A percentile compares a stretch with the other conserved stretches of the same genome.
These are phyloP conservation scores for Ypsolopha sequella DNA, from an alignment of 2,888 invertebrate genomes.

Conservation along the genomic window DNA sequence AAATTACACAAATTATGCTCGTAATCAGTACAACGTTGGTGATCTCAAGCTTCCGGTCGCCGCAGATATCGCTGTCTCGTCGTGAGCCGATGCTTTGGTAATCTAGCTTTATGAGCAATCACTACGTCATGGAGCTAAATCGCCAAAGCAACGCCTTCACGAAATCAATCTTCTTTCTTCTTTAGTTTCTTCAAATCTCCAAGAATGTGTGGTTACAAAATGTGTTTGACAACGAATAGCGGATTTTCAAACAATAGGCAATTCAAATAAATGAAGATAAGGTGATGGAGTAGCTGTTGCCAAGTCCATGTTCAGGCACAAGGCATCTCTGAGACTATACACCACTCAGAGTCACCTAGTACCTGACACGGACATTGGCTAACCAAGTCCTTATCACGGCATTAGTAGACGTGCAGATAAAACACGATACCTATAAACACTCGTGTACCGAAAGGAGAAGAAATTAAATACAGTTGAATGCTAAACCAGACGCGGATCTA, in stretches of 20 bases:
- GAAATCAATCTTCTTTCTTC: background rate
- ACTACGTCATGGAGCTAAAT: constrained; percentile 88
- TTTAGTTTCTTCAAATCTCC: background rate
- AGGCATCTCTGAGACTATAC: constrained; percentile 63
- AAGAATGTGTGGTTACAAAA: background rate
- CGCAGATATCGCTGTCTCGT: background rate
- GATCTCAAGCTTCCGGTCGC: too few species aligned
- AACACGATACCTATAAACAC: background rate
- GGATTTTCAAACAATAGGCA: background rate
- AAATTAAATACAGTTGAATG: too few species aligned
- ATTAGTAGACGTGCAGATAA: background rate
- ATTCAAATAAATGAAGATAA: background rate
- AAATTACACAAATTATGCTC: too few species aligned
- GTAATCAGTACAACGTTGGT: too few species aligned
- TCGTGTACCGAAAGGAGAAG: too few species aligned
- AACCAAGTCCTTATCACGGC: background rate
- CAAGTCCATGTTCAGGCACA: constrained; percentile 55
- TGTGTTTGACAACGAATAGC: background rate
- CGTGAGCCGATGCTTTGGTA: constrained; percentile 84
- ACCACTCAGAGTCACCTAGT: constrained; percentile 89
- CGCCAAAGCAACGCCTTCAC: constrained; percentile 81
- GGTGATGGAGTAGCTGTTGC: background rate
- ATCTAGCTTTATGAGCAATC: constrained; percentile 92
- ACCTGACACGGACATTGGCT: constrained; percentile 75
- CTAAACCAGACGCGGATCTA: too few species aligned